A percentile compares a stretch with the other conserved stretches of the same genome.
Evolutionary conservation across 1,140 invertebrate species (phyloP).

Genomic region (Drosophila dunni): DNA sequence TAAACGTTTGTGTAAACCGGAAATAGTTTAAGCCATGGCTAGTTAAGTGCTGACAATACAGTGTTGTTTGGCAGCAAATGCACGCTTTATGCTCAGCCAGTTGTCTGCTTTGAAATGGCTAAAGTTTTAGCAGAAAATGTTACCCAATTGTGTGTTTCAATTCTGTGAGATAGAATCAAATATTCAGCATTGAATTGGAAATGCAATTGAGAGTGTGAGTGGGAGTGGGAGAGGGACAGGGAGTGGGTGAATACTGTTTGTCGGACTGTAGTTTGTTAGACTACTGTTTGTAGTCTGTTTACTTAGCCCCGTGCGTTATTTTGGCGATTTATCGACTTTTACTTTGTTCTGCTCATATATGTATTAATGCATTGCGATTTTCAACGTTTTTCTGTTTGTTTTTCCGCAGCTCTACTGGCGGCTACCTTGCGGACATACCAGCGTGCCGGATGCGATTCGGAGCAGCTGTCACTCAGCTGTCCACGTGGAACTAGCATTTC

Average conservation of each 20-base stretch:
- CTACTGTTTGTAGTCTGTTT: slow-evolving; percentile 23
- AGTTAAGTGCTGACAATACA: background rate
- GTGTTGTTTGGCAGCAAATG: background rate
- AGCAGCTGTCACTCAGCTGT: slow-evolving; percentile 92
- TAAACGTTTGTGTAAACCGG: background rate
- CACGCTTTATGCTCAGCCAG: background rate
- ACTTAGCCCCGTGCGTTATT: slow-evolving; percentile 40
- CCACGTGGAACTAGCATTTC: slow-evolving; percentile 93
- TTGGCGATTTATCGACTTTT: slow-evolving; percentile 42
- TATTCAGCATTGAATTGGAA: slow-evolving; percentile 6
- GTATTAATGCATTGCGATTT: slow-evolving; percentile 46
- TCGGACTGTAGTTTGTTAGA: slow-evolving; percentile 11
- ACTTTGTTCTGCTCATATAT: slow-evolving; percentile 41
- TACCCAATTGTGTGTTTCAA: background rate
- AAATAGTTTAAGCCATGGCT: slow-evolving; percentile 4
- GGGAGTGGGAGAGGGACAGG: no score
- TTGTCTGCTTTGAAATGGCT: background rate
- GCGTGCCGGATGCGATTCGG: slow-evolving; percentile 93
- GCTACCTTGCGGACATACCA: slow-evolving; percentile 95
- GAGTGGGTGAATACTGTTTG: slow-evolving; percentile 1
- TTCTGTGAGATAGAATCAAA: slow-evolving; percentile 6
- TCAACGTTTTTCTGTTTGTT: slow-evolving; percentile 40
- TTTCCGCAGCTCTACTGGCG: slow-evolving; percentile 90
- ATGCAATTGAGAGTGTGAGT: background rate
- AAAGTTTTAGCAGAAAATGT: background rate